phyloP scores from a whole-genome alignment of 2,113 vertebrate genomes.

The Mugil cephalus region DNA sequence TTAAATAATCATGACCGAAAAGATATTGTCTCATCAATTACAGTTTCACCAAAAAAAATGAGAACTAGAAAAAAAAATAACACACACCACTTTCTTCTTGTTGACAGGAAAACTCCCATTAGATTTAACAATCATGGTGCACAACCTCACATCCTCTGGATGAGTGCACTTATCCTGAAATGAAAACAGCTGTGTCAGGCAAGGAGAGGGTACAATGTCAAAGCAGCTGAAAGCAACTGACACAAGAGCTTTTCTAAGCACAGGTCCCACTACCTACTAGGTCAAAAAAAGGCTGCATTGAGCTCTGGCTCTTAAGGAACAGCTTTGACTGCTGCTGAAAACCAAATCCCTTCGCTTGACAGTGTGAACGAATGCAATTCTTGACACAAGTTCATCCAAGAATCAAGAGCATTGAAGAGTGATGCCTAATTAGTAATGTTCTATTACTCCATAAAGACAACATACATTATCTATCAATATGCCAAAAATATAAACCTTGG shows the following conservation, averaged over 20 bases:
- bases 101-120: constrained; percentile 96
- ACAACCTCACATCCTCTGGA: constrained; percentile 97
- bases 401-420: not conserved
- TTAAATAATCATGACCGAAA: constrained; percentile 20
- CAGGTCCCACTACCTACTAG: constrained; percentile 9
- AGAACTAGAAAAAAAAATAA: constrained; percentile 25
- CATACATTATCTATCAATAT: constrained; percentile 16
- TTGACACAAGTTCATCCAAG: constrained; percentile 4
- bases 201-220: constrained; percentile 44
- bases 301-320: constrained; percentile 6
- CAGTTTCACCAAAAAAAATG: not conserved
- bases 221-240: constrained; percentile 52
- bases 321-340: not conserved
- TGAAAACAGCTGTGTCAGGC: constrained; percentile 73
- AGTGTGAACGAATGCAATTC: not conserved
- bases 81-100: constrained; percentile 96
- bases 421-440: constrained; percentile 5
- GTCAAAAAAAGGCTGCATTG: constrained; percentile 31
- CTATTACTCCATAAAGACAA: not conserved
- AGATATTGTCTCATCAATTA: constrained; percentile 17
- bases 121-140: constrained; percentile 95
- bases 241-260: constrained; percentile 34
- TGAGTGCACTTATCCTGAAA: constrained; percentile 97
- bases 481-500: constrained; percentile 3
- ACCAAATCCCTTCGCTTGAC: constrained; percentile 12